Evolutionary conservation across 2,888 invertebrate genomes (phyloP).

Genomic region (Chesias legatella): DNA sequence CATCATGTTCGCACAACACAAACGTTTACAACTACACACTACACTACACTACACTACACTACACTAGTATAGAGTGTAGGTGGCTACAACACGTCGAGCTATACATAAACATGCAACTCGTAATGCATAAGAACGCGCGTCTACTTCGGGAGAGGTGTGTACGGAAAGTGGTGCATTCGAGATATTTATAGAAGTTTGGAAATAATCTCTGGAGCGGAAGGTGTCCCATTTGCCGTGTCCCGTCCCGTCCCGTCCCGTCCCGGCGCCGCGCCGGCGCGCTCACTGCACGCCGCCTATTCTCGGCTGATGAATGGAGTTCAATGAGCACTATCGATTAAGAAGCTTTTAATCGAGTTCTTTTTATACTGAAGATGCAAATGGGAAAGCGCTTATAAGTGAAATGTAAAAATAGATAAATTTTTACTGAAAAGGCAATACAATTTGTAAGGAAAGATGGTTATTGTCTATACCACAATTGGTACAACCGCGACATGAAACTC

Average conservation of each 20-base stretch:
- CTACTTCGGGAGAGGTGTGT: constrained; percentile 26
- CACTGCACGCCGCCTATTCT: too few species aligned
- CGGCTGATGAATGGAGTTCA: neutral
- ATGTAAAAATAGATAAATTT: too few species aligned
- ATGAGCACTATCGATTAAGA: constrained; percentile 11
- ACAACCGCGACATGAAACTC: too few species aligned
- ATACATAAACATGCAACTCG: constrained; percentile 11
- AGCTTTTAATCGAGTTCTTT: constrained; percentile 4
- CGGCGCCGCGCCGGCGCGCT: too few species aligned
- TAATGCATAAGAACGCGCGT: constrained; percentile 10
- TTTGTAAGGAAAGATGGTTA: too few species aligned
- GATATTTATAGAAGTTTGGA: constrained; percentile 24
- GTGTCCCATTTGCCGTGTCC: constrained; percentile 17
- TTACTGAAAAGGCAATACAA: too few species aligned
- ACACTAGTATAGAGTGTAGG: too few species aligned
- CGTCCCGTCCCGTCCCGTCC: too few species aligned
- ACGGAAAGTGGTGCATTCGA: constrained; percentile 23
- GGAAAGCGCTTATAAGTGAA: too few species aligned
- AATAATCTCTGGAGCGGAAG: constrained; percentile 18
- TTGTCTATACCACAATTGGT: too few species aligned
- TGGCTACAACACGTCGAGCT: too few species aligned
- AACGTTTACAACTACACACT: constrained; percentile 13
- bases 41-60: constrained; percentile 9
- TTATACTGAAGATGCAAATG: too few species aligned
- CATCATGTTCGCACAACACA: constrained; percentile 50